Percentiles rank a stretch among this genome's conserved stretches.
Evolutionary conservation across 2,797 vertebrate species (phyloP).

Genomic region (Acrossocheilus fasciatus): DNA sequence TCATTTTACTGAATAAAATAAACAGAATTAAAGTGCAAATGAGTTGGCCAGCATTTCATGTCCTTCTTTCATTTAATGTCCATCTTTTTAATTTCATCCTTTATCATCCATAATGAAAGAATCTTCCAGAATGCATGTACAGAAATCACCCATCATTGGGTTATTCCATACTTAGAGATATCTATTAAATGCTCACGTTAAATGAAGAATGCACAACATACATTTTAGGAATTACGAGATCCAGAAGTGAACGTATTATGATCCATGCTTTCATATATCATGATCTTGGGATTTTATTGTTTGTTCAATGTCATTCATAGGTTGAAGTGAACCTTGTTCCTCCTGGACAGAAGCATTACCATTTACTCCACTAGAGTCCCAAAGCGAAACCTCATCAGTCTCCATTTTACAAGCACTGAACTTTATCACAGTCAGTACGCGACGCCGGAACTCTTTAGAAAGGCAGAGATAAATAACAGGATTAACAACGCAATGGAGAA

Average conservation of each 20-base stretch:
- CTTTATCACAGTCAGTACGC: constrained; percentile 47
- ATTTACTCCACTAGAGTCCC: constrained; percentile 66
- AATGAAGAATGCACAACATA: background rate
- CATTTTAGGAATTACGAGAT: background rate
- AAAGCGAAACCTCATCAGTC: constrained; percentile 59
- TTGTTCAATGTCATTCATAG: constrained; percentile 32
- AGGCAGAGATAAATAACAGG: constrained; percentile 72
- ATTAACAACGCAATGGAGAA: constrained; percentile 71
- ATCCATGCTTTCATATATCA: background rate
- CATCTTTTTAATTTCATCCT: background rate
- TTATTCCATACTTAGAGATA: background rate
- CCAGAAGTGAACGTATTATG: background rate
- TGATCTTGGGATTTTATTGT: background rate
- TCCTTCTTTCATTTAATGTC: background rate
- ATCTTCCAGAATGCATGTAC: too few relatives aligned
- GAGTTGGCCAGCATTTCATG: background rate
- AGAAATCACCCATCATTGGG: background rate
- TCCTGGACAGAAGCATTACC: constrained; percentile 26
- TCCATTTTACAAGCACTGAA: background rate
- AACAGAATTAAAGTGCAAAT: background rate
- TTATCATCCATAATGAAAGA: background rate
- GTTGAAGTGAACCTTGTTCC: constrained; percentile 45
- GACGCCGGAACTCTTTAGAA: constrained; percentile 68
- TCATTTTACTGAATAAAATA: background rate
- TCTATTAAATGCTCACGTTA: background rate